Base-by-base conservation (phyloP, 2,797 vertebrate genomes). In the Bryconaethiops microstoma region DNA sequence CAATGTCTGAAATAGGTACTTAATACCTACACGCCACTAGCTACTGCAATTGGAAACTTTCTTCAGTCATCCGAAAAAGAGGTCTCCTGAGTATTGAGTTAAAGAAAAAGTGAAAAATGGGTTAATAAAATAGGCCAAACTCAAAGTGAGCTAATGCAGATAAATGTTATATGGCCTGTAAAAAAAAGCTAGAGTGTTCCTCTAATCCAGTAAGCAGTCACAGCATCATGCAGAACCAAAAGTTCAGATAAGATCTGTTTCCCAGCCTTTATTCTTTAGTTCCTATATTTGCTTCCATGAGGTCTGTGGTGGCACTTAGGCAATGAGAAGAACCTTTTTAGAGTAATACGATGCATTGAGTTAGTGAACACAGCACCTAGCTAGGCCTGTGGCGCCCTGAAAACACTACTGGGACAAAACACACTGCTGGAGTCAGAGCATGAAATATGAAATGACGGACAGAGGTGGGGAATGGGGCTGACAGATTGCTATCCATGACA, bases 401-500 rank as follows among this genome's bases (percentile, higher is more conserved):
- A 42, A 55, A 82, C 54, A 52, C 68, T 52, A 80, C 65, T 77
- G 72, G 71, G 75, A 80, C 67, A 21, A 77, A 63, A 76, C 19
- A 67, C 68, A 69, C 77, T 69, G 59, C 29, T 59, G n/a, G 19
- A 63, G 72, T 71, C 59, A 62, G n/a, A 14, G 74, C 60, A 78
- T 74, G 71, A 83, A 84, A 79, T 55, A 72, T 69, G 67, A 75
- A 79, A 70, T 67, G 67, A 77, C 72, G 35, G 75, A 77, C 45
- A 60, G 81, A 54, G n/a, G 62, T 35, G 55, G 64, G 75, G 65
- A 52, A 80, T 13, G 4, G 48, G 39, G 71, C 59, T 73, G 76
- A 92, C 89, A 87, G 75, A 85, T 75, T 88, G 55, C 23, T 25
- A 76, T 67, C 63, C 12, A 21, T 62, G 85, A 87, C 52, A 87